phyloP scores from a whole-genome alignment of 2,888 invertebrate genomes.

The Amphipoea oculea region DNA sequence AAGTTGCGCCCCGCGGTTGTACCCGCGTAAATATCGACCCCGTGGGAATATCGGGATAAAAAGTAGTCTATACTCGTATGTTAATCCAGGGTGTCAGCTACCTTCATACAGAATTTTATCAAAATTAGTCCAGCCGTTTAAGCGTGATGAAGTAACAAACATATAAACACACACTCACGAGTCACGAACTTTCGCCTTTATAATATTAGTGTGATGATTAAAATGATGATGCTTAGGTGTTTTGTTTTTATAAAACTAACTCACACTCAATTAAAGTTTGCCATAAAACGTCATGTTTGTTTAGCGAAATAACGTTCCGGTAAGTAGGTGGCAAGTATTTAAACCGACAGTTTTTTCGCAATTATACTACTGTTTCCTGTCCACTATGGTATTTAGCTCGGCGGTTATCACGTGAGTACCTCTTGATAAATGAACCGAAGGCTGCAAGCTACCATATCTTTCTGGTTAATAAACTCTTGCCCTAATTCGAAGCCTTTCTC shows the following conservation, averaged over 20 bases:
- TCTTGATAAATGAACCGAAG: slow-evolving; percentile 63
- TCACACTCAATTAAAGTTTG: background rate
- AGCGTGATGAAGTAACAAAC: too few species aligned
- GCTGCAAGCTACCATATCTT: slow-evolving; percentile 61
- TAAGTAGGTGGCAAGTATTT: background rate
- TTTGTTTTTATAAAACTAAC: background rate
- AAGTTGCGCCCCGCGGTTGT: too few species aligned
- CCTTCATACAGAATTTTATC: too few species aligned
- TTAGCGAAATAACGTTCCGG: background rate
- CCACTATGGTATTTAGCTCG: slow-evolving; percentile 8
- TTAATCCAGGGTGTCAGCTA: too few species aligned
- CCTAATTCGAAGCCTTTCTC: slow-evolving; percentile 61
- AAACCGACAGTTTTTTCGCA: slow-evolving; percentile 1
- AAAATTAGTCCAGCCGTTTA: too few species aligned
- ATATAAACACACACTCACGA: too few species aligned
- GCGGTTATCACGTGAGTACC: slow-evolving; percentile 48
- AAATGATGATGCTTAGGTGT: too few species aligned
- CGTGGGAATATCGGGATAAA: too few species aligned
- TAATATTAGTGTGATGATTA: background rate
- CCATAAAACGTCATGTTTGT: background rate
- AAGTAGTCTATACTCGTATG: too few species aligned
- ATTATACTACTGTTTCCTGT: slow-evolving; percentile 2
- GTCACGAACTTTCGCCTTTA: too few species aligned
- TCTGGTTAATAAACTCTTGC: slow-evolving; percentile 69
- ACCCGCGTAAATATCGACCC: too few species aligned